Conservation (phyloP, 2,888 invertebrate genomes). For the Eurois occulta region DNA sequence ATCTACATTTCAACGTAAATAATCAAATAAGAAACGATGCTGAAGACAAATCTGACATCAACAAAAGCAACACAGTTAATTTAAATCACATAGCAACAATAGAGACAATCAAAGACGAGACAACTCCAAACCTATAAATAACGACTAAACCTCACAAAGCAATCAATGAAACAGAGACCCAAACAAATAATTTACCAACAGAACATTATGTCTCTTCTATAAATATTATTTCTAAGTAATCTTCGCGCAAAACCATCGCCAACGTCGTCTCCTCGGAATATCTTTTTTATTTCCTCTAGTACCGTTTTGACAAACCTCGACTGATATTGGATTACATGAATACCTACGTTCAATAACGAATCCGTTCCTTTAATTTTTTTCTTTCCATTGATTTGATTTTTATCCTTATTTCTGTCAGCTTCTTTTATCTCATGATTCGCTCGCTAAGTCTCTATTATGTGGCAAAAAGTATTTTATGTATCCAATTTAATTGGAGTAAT, state of each 20-base stretch:
- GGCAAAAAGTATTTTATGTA: constrained; percentile 16
- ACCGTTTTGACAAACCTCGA: constrained; percentile 54
- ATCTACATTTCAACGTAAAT: neutral
- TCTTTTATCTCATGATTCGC: constrained; percentile 24
- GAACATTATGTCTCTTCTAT: constrained; percentile 29
- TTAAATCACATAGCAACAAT: constrained; percentile 9
- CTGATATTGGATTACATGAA: constrained; percentile 64
- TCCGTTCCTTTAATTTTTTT: constrained; percentile 51
- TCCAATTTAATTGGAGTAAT: constrained; percentile 37
- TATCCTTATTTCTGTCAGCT: constrained; percentile 36
- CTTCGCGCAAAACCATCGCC: constrained; percentile 39
- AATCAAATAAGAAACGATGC: neutral
- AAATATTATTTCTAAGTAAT: constrained; percentile 59
- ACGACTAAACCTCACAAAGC: constrained; percentile 20
- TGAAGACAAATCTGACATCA: neutral
- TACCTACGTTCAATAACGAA: constrained; percentile 49
- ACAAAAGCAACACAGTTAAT: neutral
- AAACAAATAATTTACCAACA: constrained; percentile 50
- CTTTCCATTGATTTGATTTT: constrained; percentile 45
- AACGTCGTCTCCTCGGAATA: constrained; percentile 41
- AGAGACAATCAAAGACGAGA: constrained; percentile 1
- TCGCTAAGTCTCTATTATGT: constrained; percentile 19
- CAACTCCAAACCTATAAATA: constrained; percentile 23
- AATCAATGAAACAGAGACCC: constrained; percentile 41
- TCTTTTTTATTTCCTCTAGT: constrained; percentile 50